Evolutionary conservation across 1,140 invertebrate genomes (phyloP), one percentile per base, ranked within the genome.

Genomic region (Trichogramma pretiosum): DNA sequence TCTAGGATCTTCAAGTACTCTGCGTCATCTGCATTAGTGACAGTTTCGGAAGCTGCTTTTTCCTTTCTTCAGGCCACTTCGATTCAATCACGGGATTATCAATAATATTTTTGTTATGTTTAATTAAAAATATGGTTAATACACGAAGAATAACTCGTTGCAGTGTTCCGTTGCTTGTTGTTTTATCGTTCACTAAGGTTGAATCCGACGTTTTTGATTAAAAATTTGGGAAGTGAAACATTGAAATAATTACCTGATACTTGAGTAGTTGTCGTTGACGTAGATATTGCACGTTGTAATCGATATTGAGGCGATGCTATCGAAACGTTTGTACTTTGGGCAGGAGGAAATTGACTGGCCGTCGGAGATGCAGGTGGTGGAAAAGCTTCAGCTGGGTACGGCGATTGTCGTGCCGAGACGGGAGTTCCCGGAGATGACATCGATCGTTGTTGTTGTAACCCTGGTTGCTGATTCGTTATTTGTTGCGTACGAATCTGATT

Each of bases 221-320:
- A n/a, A n/a, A n/a, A n/a, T n/a, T n/a, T n/a, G n/a, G n/a, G n/a
- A n/a, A n/a, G n/a, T n/a, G n/a, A n/a, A n/a, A n/a, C n/a, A n/a
- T n/a, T n/a, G n/a, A n/a, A n/a, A n/a, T 1, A 24, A 51, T 66
- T 74, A 82, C 80, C 80, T 76, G 80, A 78, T 66, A 83, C 68
- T 64, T 82, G 80, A 53, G 79, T 80, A 30, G 78, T 81, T 35
- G 80, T 75, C 48, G 78, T 76, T 13, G 81, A 79, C 33, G 78
- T 76, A 58, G 77, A 81, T 32, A 77, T 76, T 46, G 80, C 74
- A 37, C 81, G 76, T 58, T 82, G 81, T 49, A 82, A 61, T 50
- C 81, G 70, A 63, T 78, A 70, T 57, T 77, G 77, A 35, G 62
- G 63, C 57, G 76, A 65, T 62, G 75, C 60, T 63, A 74, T 70